phyloP scores from a whole-genome alignment of 2,113 vertebrate genomes.

The Crocuta crocuta region DNA sequence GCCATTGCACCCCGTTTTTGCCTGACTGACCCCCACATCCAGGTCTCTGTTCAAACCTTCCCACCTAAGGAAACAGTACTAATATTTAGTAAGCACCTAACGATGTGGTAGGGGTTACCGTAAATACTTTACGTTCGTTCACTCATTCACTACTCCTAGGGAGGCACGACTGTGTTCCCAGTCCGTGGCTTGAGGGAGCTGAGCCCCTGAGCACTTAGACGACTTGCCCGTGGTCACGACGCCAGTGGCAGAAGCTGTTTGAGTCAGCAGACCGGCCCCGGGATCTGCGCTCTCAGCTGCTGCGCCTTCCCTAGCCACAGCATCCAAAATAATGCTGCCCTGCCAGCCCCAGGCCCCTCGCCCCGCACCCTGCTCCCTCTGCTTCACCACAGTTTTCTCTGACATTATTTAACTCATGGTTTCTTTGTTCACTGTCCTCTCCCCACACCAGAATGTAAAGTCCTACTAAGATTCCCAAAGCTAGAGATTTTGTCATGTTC shows the following conservation, averaged over 20 bases:
- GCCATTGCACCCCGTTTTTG: background rate
- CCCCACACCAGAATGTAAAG: background rate
- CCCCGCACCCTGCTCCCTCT: background rate
- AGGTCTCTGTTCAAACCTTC: background rate
- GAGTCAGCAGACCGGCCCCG: background rate
- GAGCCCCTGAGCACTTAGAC: background rate
- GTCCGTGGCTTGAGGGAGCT: background rate
- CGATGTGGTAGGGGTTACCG: background rate
- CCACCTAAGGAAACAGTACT: background rate
- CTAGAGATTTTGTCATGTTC: background rate
- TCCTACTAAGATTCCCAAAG: background rate
- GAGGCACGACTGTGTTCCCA: background rate
- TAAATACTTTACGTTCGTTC: background rate
- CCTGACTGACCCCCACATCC: background rate
- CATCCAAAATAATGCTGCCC: background rate
- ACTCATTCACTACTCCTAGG: background rate
- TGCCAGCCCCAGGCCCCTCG: fast-evolving
- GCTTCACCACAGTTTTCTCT: background rate
- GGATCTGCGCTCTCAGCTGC: background rate
- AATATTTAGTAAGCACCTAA: background rate
- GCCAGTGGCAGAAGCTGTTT: background rate
- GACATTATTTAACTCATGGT: background rate
- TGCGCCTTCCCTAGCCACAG: background rate
- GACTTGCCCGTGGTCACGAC: background rate
- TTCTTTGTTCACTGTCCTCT: background rate